Evolutionary conservation across 2,113 vertebrate genomes (phyloP).

Genomic region (Vombatus ursinus): DNA sequence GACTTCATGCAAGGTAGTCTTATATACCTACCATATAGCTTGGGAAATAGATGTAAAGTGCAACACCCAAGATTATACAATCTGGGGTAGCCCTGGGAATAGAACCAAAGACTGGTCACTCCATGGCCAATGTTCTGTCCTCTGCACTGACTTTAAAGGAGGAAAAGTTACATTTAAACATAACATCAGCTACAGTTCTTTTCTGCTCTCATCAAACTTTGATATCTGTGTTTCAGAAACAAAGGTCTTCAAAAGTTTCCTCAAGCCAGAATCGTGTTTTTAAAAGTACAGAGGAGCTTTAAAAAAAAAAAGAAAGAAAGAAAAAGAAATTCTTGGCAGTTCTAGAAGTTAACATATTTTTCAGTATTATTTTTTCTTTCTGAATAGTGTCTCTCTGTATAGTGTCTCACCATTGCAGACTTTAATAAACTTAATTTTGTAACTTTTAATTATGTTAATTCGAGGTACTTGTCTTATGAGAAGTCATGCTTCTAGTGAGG

Average conservation of each 20-base stretch:
- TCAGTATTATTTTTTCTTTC: conserved; percentile 46
- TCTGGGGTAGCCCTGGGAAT: neutral
- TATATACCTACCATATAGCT: conserved; percentile 18
- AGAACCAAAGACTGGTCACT: neutral
- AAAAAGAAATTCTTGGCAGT: conserved; percentile 40
- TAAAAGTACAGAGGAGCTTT: conserved; percentile 19
- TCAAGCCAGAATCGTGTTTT: conserved; percentile 39
- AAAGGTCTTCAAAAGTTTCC: neutral
- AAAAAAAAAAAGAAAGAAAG: no score
- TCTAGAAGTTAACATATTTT: conserved; percentile 32
- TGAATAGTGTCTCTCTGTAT: neutral
- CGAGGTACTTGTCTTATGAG: neutral
- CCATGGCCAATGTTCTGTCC: conserved; percentile 1
- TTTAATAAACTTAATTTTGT: conserved; percentile 35
- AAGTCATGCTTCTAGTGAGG: neutral
- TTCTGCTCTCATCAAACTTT: conserved; percentile 27
- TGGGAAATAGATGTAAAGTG: no score
- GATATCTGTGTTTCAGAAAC: conserved; percentile 43
- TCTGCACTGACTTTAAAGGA: neutral
- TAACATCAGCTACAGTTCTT: conserved; percentile 23
- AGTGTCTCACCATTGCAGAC: conserved; percentile 12
- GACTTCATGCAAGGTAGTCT: neutral
- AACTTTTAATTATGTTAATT: conserved; percentile 42
- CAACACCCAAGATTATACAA: conserved; percentile 38
- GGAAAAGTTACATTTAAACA: conserved; percentile 5